phyloP scores from a whole-genome alignment of 2,113 vertebrate species.

The Pomatorhinus ruficollis region DNA sequence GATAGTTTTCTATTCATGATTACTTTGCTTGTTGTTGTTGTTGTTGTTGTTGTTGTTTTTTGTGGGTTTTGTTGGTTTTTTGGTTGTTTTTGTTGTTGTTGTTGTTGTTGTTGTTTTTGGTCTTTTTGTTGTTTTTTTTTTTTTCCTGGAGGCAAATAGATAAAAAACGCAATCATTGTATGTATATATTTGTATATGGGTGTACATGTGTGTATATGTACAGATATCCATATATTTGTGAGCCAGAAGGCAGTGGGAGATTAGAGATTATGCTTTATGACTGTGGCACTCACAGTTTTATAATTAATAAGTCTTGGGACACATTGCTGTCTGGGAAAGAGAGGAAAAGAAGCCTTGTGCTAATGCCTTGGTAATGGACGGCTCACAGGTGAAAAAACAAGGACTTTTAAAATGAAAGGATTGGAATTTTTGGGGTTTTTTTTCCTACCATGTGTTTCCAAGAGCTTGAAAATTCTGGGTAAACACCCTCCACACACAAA shows the following conservation, averaged over 20 bases:
- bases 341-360: not conserved
- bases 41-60: not conserved
- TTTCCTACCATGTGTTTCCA: not conserved
- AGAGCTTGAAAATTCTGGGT: not conserved
- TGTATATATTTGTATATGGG: not conserved
- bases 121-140: too few relatives aligned
- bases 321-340: not conserved
- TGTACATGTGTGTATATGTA: too few relatives aligned
- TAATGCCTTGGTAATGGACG: not conserved
- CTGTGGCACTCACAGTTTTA: not conserved
- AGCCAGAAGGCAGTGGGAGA: not conserved
- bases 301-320: not conserved
- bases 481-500: not conserved
- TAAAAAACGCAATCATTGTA: not conserved
- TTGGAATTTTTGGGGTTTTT: rapidly evolving
- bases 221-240: not conserved
- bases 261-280: not conserved
- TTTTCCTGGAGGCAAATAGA: not conserved
- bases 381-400: not conserved
- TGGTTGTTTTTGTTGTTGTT: rapidly evolving
- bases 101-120: not conserved
- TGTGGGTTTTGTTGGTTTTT: too few relatives aligned
- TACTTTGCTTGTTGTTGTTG: not conserved
- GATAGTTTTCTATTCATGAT: not conserved
- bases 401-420: not conserved